Base-by-base conservation (phyloP, 2,113 vertebrate species). In the Trachemys scripta region DNA sequence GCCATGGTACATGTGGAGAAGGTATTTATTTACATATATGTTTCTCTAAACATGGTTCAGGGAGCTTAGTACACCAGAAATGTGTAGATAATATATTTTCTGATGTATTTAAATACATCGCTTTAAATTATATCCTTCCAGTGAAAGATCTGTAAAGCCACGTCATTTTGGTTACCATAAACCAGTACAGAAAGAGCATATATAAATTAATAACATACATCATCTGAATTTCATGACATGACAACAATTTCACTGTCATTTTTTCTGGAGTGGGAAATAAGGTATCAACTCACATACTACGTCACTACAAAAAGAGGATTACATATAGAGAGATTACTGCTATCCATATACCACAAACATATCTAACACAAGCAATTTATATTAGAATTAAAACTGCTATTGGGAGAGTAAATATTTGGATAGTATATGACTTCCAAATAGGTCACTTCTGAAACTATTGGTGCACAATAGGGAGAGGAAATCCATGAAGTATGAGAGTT, bases 221-320 rank as follows among this genome's bases (percentile, higher is more conserved):
- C 25, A 35, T 65, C 10, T 57, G 53, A 10, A 31, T 92, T 93
- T 84, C 49, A 45, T 59, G 42, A 91, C 10, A 12, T 8, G 16
- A 2, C 2, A 10, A 13, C 56, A 56, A 75, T 80, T 84, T 87
- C 45, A 5, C 16, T 82, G 35, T 27, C 14, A 80, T 92, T 90
- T 29, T 80, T 11, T 27, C 17, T 8, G 8, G 22, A 62, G 42
- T 45, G 11, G n/a, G 88, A 53, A 89, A 83, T 82, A 56, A 22
- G 0, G 0, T 53, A 84, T 53, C 2, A 84, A 81, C 86, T 84
- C 27, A 4, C 0, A 1, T 45, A 56, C 45, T 87, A 56, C 1
- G 0, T 96, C 94, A 93, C 56, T 54, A 51, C 5, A 2, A 24
- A 91, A 95, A 95, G 92, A 93, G 79, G 94, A 95, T 97, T 93